Base-by-base conservation (phyloP, 2,113 vertebrate species). In the Crypturellus undulatus region DNA sequence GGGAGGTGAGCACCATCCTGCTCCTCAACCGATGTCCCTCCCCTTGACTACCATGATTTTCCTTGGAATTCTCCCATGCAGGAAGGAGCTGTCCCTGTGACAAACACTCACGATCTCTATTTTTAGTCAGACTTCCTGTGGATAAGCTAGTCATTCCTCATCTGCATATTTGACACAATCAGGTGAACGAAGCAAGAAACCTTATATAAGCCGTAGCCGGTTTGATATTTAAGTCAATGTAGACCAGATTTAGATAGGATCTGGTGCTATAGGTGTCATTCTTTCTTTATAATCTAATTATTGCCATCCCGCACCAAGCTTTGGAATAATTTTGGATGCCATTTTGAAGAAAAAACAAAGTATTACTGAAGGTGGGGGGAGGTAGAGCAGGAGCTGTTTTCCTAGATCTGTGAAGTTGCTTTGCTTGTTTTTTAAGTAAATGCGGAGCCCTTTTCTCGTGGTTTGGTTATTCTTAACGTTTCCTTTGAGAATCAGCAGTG, bases 1-100 rank as follows among this genome's bases (percentile, higher is more conserved):
- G 0, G 62, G 75, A 81, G 11, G 3, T 43, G 24, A 62, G 38
- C 65, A 52, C 25, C 34, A 51, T 34, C 26, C 78, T n/a, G 1
- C 25, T 70, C 64, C 19, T 1, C 3, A 0, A 40, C 28, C 4
- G 38, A 7, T 30, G 47, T 21, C 19, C 19, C 78, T 25, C 52
- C 38, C 22, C 0, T 36, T 0, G 1, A 2, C 43, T 72, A 19
- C 3, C 40, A 10, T 40, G 69, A 38, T 6, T 58, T n/a, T 77
- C n/a, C 28, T 9, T 43, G 65, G 76, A 34, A 30, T 34, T 10
- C 2, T 73, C 34, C 60, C 3, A 0, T 62, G 43, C 45, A 30
- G 52, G 68, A 19, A 64, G 63, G 62, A 17, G 26, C 54, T 85
- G 24, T 25, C 51, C 18, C 1, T 40, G 0, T 67, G 40, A 32